phyloP scores from a whole-genome alignment of 2,888 invertebrate genomes.

The Troides oblongomaculatus region DNA sequence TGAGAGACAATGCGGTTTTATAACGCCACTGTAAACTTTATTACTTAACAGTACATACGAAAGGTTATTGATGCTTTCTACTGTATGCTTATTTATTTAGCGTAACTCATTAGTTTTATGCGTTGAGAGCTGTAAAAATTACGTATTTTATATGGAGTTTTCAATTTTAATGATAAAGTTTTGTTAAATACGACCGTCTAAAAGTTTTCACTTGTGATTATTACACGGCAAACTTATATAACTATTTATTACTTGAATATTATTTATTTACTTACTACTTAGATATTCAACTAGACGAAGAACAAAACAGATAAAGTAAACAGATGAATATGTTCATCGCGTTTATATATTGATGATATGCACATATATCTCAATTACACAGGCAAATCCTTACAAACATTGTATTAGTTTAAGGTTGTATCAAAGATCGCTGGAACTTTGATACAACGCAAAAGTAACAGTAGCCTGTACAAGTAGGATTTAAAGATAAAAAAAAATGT shows the following conservation, averaged over 20 bases:
- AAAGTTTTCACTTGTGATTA: not conserved
- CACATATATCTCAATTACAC: too few species aligned
- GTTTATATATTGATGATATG: too few species aligned
- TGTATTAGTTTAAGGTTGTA: too few species aligned
- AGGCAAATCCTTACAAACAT: too few species aligned
- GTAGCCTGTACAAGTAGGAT: too few species aligned
- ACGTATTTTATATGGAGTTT: not conserved
- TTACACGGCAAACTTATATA: not conserved
- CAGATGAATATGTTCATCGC: too few species aligned
- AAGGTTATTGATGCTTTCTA: conserved; percentile 8
- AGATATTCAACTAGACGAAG: too few species aligned
- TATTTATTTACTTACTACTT: too few species aligned
- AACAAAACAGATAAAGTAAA: too few species aligned
- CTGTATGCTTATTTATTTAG: not conserved
- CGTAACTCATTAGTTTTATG: not conserved
- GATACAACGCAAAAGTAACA: too few species aligned
- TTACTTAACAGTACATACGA: conserved; percentile 14
- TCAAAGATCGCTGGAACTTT: too few species aligned
- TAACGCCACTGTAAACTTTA: conserved; percentile 17
- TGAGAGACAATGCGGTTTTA: conserved; percentile 4
- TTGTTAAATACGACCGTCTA: not conserved
- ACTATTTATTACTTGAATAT: not conserved
- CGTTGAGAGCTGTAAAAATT: not conserved
- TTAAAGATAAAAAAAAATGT: too few species aligned
- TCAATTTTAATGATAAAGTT: not conserved